A percentile compares a stretch with the other conserved stretches of the same genome.
Evolutionary conservation across 2,888 invertebrate genomes (phyloP).

Genomic region (Apeira syringaria): DNA sequence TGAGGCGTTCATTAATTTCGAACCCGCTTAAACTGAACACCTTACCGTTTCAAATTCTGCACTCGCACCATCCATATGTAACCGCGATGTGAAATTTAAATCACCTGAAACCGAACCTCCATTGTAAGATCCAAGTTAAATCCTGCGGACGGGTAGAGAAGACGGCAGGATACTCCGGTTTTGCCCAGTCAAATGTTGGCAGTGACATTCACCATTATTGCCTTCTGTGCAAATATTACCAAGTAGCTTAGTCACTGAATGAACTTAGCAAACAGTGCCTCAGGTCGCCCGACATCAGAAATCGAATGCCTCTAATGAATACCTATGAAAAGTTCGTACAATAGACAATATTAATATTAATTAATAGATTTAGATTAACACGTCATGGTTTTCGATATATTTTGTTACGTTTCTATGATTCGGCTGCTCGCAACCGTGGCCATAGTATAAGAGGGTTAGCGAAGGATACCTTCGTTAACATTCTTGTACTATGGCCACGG

Average conservation of each 20-base stretch:
- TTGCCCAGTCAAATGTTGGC: slow-evolving; percentile 73
- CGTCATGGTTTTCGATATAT: no score
- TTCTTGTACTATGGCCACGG: no score
- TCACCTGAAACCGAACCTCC: slow-evolving; percentile 18
- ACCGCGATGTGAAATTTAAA: slow-evolving; percentile 20
- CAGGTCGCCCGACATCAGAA: slow-evolving; percentile 31
- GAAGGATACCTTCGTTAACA: no score
- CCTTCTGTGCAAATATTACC: slow-evolving; percentile 72
- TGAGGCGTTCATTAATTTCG: no score
- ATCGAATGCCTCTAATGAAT: no score
- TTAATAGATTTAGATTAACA: no score
- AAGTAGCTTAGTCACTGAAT: slow-evolving; percentile 52
- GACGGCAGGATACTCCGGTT: slow-evolving; percentile 49
- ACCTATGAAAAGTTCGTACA: no score
- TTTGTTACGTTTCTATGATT: no score
- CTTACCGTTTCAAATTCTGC: background rate
- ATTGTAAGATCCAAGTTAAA: slow-evolving; percentile 36
- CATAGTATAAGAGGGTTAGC: no score
- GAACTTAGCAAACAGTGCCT: slow-evolving; percentile 2
- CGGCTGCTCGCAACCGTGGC: no score
- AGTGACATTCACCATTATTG: slow-evolving; percentile 74
- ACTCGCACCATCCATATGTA: background rate
- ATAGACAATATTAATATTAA: no score
- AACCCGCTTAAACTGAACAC: background rate
- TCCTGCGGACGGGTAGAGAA: slow-evolving; percentile 30